Percentiles rank a stretch among this genome's conserved stretches.
These are phyloP conservation scores for Hexactinellida sp. DNA, from an alignment of 37 sponge, comb jelly and placozoan species.

Conservation along the genomic window DNA sequence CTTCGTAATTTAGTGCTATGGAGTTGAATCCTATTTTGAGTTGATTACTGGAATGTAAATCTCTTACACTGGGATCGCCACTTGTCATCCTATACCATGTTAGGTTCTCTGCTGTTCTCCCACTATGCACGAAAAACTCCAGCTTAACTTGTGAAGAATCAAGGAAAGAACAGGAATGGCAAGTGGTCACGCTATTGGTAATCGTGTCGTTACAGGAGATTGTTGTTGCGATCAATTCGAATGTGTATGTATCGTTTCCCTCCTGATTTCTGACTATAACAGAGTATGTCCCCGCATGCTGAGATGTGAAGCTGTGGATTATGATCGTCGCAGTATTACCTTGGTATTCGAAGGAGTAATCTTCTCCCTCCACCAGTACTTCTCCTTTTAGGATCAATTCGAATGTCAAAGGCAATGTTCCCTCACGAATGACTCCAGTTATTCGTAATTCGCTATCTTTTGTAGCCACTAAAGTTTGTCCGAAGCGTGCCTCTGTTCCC, in stretches of 20 bases:
- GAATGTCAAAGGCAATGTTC: neutral
- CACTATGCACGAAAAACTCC: neutral
- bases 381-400: neutral
- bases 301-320: neutral
- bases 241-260: neutral
- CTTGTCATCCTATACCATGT: neutral
- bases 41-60: neutral
- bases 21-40: neutral
- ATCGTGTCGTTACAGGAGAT: neutral
- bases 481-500: neutral
- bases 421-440: neutral
- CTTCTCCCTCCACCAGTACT: neutral
- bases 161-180: neutral
- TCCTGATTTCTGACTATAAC: neutral
- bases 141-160: neutral
- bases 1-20: neutral
- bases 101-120: neutral
- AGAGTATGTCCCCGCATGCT: neutral
- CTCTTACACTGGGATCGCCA: neutral
- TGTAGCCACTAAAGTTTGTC: neutral
- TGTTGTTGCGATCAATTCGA: neutral
- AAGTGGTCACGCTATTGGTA: neutral
- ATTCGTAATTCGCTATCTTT: neutral
- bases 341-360: neutral
- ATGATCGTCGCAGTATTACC: neutral